phyloP scores from a whole-genome alignment of 1,140 invertebrate genomes.

The Babylonia areolata region DNA sequence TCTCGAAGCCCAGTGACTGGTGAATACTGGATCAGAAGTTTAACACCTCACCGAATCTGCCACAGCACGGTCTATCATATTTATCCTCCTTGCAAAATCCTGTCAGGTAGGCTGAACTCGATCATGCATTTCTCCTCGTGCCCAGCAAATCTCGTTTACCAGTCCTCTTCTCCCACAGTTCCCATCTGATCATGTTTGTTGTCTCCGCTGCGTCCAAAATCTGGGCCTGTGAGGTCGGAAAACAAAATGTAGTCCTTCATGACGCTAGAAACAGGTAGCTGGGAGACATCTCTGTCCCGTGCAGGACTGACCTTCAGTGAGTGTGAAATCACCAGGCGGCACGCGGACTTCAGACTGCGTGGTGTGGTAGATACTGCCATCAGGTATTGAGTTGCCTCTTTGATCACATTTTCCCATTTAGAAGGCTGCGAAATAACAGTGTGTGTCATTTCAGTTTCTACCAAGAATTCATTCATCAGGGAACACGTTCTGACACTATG shows the following conservation, averaged over 20 bases:
- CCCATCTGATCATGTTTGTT: neutral
- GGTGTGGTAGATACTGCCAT: neutral
- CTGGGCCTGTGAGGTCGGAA: neutral
- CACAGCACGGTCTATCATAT: no score
- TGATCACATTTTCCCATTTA: no score
- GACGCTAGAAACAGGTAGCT: neutral
- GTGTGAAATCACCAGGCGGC: constrained; percentile 13
- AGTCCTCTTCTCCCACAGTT: no score
- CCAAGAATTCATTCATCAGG: neutral
- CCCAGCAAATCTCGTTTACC: no score
- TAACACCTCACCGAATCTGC: no score
- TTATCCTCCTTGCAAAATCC: no score
- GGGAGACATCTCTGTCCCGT: neutral
- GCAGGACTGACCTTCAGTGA: neutral
- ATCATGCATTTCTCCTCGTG: no score
- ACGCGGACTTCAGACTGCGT: neutral
- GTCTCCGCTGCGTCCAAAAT: neutral
- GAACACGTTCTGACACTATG: neutral
- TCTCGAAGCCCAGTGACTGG: no score
- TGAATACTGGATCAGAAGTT: no score
- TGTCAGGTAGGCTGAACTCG: no score
- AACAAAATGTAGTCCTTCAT: neutral
- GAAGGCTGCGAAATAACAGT: no score
- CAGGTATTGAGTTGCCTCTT: neutral
- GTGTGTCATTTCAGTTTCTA: neutral